Conservation (phyloP, 2,113 vertebrate species). For the Phaetusa simplex region DNA sequence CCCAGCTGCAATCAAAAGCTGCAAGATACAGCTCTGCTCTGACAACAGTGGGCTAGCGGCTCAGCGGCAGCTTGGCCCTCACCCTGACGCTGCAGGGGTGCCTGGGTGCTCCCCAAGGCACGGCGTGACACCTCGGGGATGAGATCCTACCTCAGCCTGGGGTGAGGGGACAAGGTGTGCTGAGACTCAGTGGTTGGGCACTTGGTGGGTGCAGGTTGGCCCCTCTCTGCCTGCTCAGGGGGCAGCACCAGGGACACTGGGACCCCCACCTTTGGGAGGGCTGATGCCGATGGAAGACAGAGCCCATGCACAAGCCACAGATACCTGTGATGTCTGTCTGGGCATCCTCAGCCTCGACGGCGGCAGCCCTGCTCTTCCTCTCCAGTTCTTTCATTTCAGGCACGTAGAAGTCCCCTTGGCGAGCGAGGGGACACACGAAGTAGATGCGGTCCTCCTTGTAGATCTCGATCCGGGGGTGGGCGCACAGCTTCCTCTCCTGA, state of each 20-base stretch:
- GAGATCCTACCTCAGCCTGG: neutral
- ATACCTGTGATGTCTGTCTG: constrained; percentile 87
- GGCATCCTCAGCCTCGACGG: constrained; percentile 77
- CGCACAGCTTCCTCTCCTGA: constrained; percentile 90
- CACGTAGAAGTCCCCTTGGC: constrained; percentile 92
- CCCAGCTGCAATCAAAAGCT: constrained; percentile 40
- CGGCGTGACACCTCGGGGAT: accelerated
- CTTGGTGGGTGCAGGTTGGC: neutral
- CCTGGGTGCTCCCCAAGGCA: accelerated
- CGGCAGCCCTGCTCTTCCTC: constrained; percentile 74
- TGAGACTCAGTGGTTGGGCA: neutral
- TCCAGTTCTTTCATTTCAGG: constrained; percentile 89
- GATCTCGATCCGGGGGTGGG: constrained; percentile 91
- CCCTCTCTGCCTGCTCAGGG: neutral
- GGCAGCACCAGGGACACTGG: neutral
- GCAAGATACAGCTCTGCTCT: neutral
- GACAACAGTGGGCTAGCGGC: neutral
- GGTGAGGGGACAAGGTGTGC: neutral
- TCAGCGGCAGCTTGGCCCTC: neutral
- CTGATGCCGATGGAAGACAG: accelerated
- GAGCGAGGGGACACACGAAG: constrained; percentile 91
- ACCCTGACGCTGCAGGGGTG: accelerated
- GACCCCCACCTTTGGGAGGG: neutral
- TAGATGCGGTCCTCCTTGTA: constrained; percentile 85
- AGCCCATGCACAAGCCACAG: accelerated